Conservation (phyloP, 2,888 invertebrate genomes). For the Drosophila neutralis region DNA sequence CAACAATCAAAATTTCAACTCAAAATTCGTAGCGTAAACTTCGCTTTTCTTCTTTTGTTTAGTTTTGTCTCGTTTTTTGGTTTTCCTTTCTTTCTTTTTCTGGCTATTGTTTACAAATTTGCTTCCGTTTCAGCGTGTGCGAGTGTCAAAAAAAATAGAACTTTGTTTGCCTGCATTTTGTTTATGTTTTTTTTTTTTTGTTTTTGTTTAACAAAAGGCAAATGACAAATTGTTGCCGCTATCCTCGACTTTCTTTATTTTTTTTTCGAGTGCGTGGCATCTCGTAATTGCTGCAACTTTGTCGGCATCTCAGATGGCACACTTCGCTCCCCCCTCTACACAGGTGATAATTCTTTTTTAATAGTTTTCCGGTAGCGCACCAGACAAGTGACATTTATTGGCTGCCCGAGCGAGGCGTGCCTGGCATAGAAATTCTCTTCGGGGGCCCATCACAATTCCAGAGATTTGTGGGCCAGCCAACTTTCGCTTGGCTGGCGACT, state of each 20-base stretch:
- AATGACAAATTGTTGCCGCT: conserved; percentile 35
- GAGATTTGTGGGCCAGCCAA: conserved; percentile 55
- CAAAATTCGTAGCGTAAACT: conserved; percentile 50
- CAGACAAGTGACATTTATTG: conserved; percentile 79
- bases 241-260: conserved; percentile 27
- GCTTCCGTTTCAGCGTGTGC: conserved; percentile 46
- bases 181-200: conserved; percentile 29
- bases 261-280: conserved; percentile 43
- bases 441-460: conserved; percentile 1
- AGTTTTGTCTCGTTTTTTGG: conserved; percentile 15
- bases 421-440: conserved; percentile 53
- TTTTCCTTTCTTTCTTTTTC: conserved; percentile 27
- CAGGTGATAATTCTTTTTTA: conserved; percentile 79
- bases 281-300: conserved; percentile 52
- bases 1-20: conserved; percentile 34
- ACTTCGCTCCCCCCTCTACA: background rate
- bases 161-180: conserved; percentile 40
- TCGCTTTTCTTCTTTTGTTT: conserved; percentile 46
- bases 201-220: conserved; percentile 7
- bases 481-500: conserved; percentile 48
- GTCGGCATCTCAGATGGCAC: conserved; percentile 39
- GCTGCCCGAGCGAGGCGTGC: conserved; percentile 54
- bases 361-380: conserved; percentile 78
- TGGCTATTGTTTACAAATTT: conserved; percentile 49
- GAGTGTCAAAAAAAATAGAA: conserved; percentile 23